phyloP scores from a whole-genome alignment of 2,888 invertebrate species.

The Chamaedrilus cognettii region DNA sequence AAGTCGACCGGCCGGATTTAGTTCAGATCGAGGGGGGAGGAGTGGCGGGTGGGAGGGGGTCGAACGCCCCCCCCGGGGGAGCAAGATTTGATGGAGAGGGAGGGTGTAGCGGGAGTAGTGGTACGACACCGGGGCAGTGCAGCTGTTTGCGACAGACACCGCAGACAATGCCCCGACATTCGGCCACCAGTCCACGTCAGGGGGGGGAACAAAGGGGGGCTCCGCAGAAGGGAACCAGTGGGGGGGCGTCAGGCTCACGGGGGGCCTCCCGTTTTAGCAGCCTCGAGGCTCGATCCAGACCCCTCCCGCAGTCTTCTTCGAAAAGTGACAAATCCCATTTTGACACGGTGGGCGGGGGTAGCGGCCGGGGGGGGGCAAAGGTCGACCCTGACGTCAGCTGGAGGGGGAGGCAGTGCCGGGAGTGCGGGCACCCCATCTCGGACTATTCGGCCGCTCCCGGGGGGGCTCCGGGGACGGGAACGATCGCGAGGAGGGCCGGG shows the following conservation, averaged over 20 bases:
- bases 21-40: background rate
- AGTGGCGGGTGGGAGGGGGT: background rate
- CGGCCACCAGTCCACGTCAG: background rate
- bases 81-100: too few relatives aligned
- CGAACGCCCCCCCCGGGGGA: background rate
- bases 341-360: background rate
- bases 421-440: conserved; percentile 8
- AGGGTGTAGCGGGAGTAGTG: background rate
- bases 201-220: too few relatives aligned
- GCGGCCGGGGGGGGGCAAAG: background rate
- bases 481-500: background rate
- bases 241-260: background rate
- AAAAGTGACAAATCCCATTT: background rate
- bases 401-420: conserved; percentile 11
- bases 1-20: conserved; percentile 3
- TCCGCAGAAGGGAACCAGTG: too few relatives aligned
- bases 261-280: background rate
- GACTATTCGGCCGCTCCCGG: conserved; percentile 7
- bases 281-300: conserved; percentile 2
- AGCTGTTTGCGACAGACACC: conserved; percentile 3
- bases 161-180: conserved; percentile 1
- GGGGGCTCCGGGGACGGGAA: background rate
- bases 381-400: background rate
- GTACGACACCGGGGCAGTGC: background rate
- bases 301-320: background rate